These are phyloP conservation scores for Clarias platycephalus DNA, from an alignment of 2,797 vertebrate genomes.

Conservation along the genomic window DNA sequence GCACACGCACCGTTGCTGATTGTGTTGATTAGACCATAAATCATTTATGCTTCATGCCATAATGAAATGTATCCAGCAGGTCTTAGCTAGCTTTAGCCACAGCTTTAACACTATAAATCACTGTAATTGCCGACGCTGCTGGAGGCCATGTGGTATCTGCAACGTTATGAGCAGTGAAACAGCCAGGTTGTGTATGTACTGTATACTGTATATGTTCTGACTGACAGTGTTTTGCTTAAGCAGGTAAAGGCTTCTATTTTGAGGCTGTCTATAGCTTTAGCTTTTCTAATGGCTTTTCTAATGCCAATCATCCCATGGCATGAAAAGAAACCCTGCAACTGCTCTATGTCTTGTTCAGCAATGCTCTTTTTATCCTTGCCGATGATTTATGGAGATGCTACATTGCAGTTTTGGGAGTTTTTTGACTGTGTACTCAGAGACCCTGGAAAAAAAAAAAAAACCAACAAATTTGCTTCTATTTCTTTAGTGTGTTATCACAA, in stretches of 20 bases:
- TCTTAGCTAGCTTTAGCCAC: constrained; percentile 27
- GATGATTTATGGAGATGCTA: constrained; percentile 37
- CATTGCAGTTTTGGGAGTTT: not conserved
- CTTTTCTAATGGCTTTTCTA: constrained; percentile 31
- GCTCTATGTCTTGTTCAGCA: constrained; percentile 36
- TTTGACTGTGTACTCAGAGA: constrained; percentile 14
- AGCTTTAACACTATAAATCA: constrained; percentile 30
- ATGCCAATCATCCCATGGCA: constrained; percentile 29
- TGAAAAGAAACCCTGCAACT: constrained; percentile 22
- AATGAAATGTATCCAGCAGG: constrained; percentile 26
- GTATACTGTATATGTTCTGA: constrained; percentile 15
- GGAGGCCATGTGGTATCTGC: constrained; percentile 1
- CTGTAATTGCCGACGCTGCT: constrained; percentile 9
- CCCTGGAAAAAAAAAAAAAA: not conserved
- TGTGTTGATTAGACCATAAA: constrained; percentile 32
- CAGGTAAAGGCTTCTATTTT: constrained; percentile 25
- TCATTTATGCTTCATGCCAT: constrained; percentile 9
- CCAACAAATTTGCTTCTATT: constrained; percentile 33
- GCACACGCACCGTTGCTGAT: constrained; percentile 7
- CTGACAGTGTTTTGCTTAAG: constrained; percentile 23
- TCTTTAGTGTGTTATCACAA: constrained; percentile 55
- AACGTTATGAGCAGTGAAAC: not conserved
- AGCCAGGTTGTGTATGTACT: not conserved
- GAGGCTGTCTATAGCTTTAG: constrained; percentile 1
- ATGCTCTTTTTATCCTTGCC: constrained; percentile 31